Percentiles rank a stretch among this genome's conserved stretches.
phyloP scores from a whole-genome alignment of 2,797 vertebrate genomes.

The Paguma larvata region DNA sequence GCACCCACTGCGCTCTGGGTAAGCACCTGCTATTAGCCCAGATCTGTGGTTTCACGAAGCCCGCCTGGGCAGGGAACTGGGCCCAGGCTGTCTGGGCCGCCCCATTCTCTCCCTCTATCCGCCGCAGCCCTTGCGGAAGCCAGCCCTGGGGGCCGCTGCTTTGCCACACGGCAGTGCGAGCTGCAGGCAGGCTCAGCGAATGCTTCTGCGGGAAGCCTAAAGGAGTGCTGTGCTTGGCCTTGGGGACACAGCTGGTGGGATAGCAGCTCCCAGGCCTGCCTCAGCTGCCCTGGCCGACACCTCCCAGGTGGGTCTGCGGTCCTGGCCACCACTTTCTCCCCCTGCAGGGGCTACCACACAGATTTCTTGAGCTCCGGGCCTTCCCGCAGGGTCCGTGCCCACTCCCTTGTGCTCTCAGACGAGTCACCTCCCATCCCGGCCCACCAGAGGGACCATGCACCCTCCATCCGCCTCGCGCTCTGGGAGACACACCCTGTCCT shows the following conservation, averaged over 20 bases:
- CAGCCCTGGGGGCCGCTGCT: slow-evolving; percentile 90
- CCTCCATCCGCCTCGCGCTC: not conserved
- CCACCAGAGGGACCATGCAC: not conserved
- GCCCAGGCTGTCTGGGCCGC: not conserved
- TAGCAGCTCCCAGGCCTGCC: slow-evolving; percentile 88
- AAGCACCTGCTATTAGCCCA: slow-evolving; percentile 16
- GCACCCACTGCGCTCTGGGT: slow-evolving; percentile 92
- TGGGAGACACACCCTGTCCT: not conserved
- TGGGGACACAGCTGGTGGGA: slow-evolving; percentile 95
- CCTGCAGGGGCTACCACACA: not conserved
- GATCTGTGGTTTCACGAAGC: not conserved
- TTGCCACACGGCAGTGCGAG: slow-evolving; percentile 91
- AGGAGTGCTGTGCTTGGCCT: slow-evolving; percentile 91
- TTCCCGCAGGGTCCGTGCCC: not conserved
- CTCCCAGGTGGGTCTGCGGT: slow-evolving; percentile 87
- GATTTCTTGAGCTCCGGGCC: not conserved
- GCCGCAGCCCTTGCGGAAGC: slow-evolving; percentile 68
- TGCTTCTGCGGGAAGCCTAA: slow-evolving; percentile 89
- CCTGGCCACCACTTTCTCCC: not conserved
- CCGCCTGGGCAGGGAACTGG: not conserved
- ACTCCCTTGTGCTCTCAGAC: not conserved
- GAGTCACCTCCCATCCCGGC: not conserved
- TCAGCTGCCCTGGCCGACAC: slow-evolving; percentile 90
- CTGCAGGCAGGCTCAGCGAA: slow-evolving; percentile 87
- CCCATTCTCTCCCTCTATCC: slow-evolving; percentile 45